A percentile compares a stretch with the other conserved stretches of the same genome.
Conservation (phyloP, 92 coral and sea anemone species). For the Hydrozoanthus gracilis region DNA sequence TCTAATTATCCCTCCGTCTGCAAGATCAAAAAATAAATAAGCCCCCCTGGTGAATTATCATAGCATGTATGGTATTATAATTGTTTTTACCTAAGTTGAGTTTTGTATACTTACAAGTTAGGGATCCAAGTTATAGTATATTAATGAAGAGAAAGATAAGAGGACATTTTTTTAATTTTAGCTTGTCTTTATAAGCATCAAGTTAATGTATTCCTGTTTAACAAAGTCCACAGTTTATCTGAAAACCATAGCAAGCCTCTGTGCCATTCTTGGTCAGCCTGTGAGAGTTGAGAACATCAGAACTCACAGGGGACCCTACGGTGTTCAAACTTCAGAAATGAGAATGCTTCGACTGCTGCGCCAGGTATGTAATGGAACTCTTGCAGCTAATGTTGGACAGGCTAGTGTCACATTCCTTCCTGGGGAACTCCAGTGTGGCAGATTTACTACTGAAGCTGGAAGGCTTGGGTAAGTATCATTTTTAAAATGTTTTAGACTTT, state of each 20-base stretch:
- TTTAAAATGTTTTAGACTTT: no score
- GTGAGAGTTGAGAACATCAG: constrained; percentile 75
- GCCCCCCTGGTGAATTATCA: no score
- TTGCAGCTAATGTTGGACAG: constrained; percentile 85
- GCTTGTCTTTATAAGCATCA: no score
- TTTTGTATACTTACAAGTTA: no score
- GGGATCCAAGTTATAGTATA: no score
- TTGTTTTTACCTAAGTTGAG: no score
- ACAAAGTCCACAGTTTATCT: constrained; percentile 53
- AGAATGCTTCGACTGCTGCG: constrained; percentile 88
- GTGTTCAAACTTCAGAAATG: constrained; percentile 86
- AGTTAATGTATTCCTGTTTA: no score
- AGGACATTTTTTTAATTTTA: no score
- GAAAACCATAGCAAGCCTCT: constrained; percentile 69
- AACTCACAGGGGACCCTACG: constrained; percentile 60
- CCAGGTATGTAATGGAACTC: constrained; percentile 92
- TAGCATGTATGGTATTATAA: no score
- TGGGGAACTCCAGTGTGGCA: constrained; percentile 83
- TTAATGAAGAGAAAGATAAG: no score
- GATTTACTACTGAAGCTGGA: constrained; percentile 85
- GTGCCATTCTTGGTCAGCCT: constrained; percentile 75
- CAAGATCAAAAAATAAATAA: no score
- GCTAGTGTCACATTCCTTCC: constrained; percentile 91
- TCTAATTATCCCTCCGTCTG: no score
- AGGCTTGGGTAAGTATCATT: constrained; percentile 73